Evolutionary conservation across 1,140 invertebrate species (phyloP), one percentile per base, ranked within the genome.

Genomic region (Drosophila guanche): DNA sequence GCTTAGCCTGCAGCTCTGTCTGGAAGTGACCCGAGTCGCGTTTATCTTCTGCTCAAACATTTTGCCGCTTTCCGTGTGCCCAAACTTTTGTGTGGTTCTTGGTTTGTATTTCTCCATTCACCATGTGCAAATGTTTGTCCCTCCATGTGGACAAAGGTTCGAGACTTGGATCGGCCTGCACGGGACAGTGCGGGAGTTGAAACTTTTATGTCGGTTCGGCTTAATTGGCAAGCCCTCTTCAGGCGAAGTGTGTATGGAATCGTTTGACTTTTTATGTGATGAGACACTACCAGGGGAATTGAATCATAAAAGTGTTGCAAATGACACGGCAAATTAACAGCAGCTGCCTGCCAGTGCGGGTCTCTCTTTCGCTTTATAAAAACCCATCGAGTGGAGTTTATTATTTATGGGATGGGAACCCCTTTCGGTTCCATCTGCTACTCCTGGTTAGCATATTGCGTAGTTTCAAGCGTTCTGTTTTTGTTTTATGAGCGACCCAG

Each of bases 251-350:
- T 56, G 59, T 51, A 69, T 62, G 79, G 66, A 71, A 52, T 41
- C 42, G 41, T 56, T 79, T 73, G 63, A 29, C 62, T 33, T 67
- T 68, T 68, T 68, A 68, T 68, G 62, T 12, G 73, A 70, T 46
- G 75, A 37, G 57, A 59, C 40, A 46, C 51, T 75, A 55, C 25
- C 42, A n/a, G 42, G 42, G 55, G 46, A 79, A 85, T 86, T 86
- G 72, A 83, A 81, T 88, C 78, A 78, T 86, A 71, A 86, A 86
- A 88, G 71, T 78, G 81, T 88, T 86, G 77, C 83, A 88, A 78
- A 78, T 78, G 81, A 75, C 74, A 78, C 40, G 74, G 48, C 62
- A 84, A 84, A 85, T 85, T 76, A 73, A 68, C 58, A 51, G 53
- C 76, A 67, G 48, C 45, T 62, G 76, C 48, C 46, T 62, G 76